Percentiles rank a stretch among this genome's conserved stretches.
These are phyloP conservation scores for Notocelia uddmanniana DNA, from an alignment of 2,888 invertebrate genomes.

Conservation along the genomic window DNA sequence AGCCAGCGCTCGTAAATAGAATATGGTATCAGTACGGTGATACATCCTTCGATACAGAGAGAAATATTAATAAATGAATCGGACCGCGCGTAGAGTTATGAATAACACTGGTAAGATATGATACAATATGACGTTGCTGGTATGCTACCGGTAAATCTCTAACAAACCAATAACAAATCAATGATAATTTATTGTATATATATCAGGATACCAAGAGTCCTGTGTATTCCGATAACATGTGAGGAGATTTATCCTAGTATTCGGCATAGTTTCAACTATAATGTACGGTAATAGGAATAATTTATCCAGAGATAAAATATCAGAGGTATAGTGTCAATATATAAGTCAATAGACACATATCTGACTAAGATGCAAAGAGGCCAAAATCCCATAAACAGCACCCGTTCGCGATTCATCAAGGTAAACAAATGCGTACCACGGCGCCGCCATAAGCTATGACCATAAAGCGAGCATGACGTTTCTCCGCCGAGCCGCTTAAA, in stretches of 20 bases:
- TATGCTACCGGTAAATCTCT: constrained; percentile 42
- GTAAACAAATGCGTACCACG: constrained; percentile 20
- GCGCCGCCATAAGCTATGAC: constrained; percentile 30
- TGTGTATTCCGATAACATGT: constrained; percentile 8
- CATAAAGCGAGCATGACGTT: constrained; percentile 34
- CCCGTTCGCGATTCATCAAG: constrained; percentile 41
- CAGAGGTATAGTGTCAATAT: constrained; percentile 17
- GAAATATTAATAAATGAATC: constrained; percentile 76
- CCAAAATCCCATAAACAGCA: constrained; percentile 36
- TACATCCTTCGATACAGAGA: constrained; percentile 76
- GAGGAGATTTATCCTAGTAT: constrained; percentile 17
- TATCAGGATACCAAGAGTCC: constrained; percentile 9
- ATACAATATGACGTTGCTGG: constrained; percentile 45
- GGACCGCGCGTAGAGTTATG: constrained; percentile 69
- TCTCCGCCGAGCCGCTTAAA: constrained; percentile 7
- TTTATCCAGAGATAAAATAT: constrained; percentile 16
- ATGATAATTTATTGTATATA: constrained; percentile 32
- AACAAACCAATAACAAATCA: constrained; percentile 26
- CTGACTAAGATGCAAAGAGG: constrained; percentile 18
- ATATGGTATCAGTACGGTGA: constrained; percentile 71
- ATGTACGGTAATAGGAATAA: constrained; percentile 26
- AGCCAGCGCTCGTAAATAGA: constrained; percentile 74
- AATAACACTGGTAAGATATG: constrained; percentile 67
- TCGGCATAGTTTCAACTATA: constrained; percentile 11
- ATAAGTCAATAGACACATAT: constrained; percentile 40